A percentile compares a stretch with the other conserved stretches of the same genome.
These are phyloP conservation scores for Falco concolor DNA, from an alignment of 2,797 vertebrate species.

Conservation along the genomic window DNA sequence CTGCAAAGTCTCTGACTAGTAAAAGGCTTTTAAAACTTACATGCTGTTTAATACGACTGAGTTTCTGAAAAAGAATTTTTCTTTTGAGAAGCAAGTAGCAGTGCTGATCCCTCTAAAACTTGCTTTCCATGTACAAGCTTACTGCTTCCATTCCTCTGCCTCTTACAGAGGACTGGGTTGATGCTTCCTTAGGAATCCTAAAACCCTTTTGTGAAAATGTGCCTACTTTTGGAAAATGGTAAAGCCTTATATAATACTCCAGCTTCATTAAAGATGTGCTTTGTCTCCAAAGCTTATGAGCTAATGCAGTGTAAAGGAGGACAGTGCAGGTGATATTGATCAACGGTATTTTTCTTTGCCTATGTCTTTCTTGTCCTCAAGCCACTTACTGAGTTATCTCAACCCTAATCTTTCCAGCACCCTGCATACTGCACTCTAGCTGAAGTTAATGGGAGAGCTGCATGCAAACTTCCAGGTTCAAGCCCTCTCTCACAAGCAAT, in stretches of 20 bases:
- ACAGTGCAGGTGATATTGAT: neutral
- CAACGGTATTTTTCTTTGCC: neutral
- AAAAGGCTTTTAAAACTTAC: neutral
- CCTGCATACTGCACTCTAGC: neutral
- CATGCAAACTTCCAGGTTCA: conserved; percentile 30
- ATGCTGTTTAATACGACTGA: neutral
- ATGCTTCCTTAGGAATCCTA: neutral
- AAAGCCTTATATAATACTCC: neutral
- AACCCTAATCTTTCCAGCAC: neutral
- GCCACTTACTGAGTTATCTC: neutral
- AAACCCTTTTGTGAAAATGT: neutral
- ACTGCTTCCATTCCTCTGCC: neutral
- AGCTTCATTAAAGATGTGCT: neutral
- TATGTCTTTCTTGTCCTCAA: neutral
- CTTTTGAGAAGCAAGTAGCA: neutral
- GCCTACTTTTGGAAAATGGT: neutral
- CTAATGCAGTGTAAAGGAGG: neutral
- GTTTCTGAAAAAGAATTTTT: neutral
- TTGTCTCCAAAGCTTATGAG: neutral
- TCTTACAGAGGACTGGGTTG: neutral
- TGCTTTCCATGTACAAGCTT: neutral
- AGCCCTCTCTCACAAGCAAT: conserved; percentile 9
- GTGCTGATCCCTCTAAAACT: neutral
- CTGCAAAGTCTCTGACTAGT: neutral
- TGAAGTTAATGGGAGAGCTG: conserved; percentile 31